phyloP scores from a whole-genome alignment of 2,888 invertebrate genomes.

The Cactoblastis cactorum region DNA sequence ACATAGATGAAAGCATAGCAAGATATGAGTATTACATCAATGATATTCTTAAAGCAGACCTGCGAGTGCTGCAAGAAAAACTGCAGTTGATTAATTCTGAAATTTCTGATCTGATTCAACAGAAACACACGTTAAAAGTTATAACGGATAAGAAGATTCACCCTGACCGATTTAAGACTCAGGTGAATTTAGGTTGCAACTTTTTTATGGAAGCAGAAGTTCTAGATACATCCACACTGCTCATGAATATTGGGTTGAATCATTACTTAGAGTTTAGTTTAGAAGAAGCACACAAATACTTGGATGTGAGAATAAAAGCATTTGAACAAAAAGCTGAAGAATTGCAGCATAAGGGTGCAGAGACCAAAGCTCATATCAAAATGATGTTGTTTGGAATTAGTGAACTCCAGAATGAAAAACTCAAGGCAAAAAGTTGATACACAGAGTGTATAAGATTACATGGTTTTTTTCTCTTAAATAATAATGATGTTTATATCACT shows the following conservation, averaged over 20 bases:
- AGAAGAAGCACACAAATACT: conserved; percentile 84
- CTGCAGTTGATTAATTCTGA: conserved; percentile 82
- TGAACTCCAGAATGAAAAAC: conserved; percentile 66
- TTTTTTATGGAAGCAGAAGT: conserved; percentile 90
- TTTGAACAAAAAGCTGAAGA: conserved; percentile 81
- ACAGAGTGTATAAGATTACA: no score
- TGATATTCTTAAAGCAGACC: conserved; percentile 85
- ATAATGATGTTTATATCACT: no score
- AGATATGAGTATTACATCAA: conserved; percentile 88
- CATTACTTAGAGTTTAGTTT: conserved; percentile 86
- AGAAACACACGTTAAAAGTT: conserved; percentile 84
- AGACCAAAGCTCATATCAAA: conserved; percentile 88
- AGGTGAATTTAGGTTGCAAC: conserved; percentile 90
- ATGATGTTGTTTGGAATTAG: conserved; percentile 84
- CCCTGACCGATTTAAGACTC: conserved; percentile 64
- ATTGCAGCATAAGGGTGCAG: conserved; percentile 82
- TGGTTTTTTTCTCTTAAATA: no score
- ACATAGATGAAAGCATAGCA: conserved; percentile 40
- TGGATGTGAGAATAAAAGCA: conserved; percentile 83
- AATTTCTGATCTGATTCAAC: conserved; percentile 85
- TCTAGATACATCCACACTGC: conserved; percentile 81
- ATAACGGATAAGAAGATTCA: conserved; percentile 76
- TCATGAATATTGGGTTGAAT: conserved; percentile 87
- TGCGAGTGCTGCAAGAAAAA: conserved; percentile 79
- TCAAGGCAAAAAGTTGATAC: conserved; percentile 19